phyloP scores from a whole-genome alignment of 2,113 vertebrate species.

The Xiphorhynchus elegans region DNA sequence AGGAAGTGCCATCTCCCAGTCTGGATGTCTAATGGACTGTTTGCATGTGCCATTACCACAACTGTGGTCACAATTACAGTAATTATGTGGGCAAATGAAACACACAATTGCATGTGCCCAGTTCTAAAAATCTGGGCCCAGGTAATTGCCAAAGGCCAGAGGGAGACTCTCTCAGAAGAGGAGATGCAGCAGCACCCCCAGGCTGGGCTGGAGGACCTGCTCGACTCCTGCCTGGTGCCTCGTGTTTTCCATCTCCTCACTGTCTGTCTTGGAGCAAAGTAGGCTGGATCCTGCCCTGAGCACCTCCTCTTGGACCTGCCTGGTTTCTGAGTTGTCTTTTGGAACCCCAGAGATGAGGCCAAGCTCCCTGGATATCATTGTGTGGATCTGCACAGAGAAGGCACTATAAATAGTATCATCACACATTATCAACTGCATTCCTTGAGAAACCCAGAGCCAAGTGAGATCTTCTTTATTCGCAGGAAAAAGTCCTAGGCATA shows the following conservation, averaged over 20 bases:
- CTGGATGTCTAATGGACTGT: not conserved
- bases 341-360: not conserved
- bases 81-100: conserved; percentile 5
- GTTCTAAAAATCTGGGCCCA: not conserved
- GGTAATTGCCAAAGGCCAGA: not conserved
- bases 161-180: not conserved
- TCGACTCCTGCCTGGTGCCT: not conserved
- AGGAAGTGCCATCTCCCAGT: not conserved
- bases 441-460: conserved; percentile 3
- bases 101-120: not conserved
- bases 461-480: conserved; percentile 29
- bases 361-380: not conserved
- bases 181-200: not conserved
- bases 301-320: not conserved
- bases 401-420: not conserved
- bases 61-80: not conserved
- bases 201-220: not conserved
- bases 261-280: not conserved
- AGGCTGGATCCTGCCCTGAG: not conserved
- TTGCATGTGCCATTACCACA: not conserved
- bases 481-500: not conserved
- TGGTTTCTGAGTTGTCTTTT: not conserved
- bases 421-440: conserved; percentile 19
- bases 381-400: not conserved
- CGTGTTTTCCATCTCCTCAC: not conserved